These are phyloP conservation scores for Tetranychus piercei DNA, from an alignment of 2,888 invertebrate genomes.

Conservation along the genomic window DNA sequence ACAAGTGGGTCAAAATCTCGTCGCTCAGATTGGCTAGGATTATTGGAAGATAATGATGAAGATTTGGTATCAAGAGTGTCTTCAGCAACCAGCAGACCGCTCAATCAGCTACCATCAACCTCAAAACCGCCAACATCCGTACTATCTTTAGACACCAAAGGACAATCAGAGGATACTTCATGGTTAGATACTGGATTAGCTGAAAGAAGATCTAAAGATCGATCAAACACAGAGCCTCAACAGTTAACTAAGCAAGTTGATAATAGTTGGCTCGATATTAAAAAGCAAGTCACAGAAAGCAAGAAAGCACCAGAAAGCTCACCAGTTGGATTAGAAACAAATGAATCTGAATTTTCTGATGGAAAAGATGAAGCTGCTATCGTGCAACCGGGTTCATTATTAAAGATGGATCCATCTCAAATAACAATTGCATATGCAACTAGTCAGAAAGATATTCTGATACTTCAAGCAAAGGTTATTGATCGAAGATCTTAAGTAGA, in stretches of 20 bases:
- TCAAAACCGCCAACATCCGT: not conserved
- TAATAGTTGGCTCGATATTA: not conserved
- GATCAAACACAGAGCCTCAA: not conserved
- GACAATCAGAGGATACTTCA: not conserved
- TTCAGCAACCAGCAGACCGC: not conserved
- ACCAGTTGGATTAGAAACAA: not conserved
- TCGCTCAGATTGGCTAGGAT: slow-evolving; percentile 6
- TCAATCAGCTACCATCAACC: not conserved
- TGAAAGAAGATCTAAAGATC: not conserved
- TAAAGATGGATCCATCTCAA: not conserved
- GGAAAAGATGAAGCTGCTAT: not conserved
- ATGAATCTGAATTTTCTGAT: not conserved
- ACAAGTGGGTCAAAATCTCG: not conserved
- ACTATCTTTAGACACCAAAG: not conserved
- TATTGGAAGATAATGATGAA: slow-evolving; percentile 5
- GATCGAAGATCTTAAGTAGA: not conserved
- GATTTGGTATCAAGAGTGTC: not conserved
- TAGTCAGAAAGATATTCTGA: not conserved
- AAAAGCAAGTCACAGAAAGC: not conserved
- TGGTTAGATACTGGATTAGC: slow-evolving; percentile 2
- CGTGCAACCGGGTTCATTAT: not conserved
- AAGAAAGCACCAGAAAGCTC: not conserved
- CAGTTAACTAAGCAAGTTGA: not conserved
- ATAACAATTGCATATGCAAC: not conserved
- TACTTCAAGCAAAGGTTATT: not conserved